Base-by-base conservation (phyloP, 2,113 vertebrate species). In the Phaethornis superciliosus region DNA sequence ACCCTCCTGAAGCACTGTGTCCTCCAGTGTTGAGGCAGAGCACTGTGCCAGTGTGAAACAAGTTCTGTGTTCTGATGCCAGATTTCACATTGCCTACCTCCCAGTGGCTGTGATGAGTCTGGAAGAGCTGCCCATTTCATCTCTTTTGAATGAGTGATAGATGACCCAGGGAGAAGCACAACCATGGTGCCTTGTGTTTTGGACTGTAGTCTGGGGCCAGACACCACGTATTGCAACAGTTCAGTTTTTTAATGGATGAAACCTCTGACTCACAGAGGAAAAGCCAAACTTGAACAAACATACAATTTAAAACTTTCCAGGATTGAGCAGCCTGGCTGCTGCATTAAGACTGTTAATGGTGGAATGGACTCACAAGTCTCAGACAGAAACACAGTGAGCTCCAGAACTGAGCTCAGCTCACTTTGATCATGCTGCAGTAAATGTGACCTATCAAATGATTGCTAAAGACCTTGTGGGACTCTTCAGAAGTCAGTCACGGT, bases 401-500 rank as follows among this genome's bases (percentile, higher is more conserved):
- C 56, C 62, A 89, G 54, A 86, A 75, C 46, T 42, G 64, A 88
- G 75, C 72, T 92, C 69, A 58, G 62, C 67, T 91, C 63, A 46
- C 92, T 88, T 91, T 88, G 75, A 91, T 82, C 88, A 65, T 0
- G 6, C n/a, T 78, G 58, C 74, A 89, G 74, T n/a, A 80, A 88
- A 92, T 0, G 15, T 84, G 94, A 81, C 56, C 94, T 60, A 74
- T 83, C 60, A 70, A 78, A 84, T 56, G 56, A 86, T 32, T 68
- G 75, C 52, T 78, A 44, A 84, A 93, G 63, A 87, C 83, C 83
- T 92, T 47, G 65, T 92, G 81, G 90, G 77, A 30, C 65, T 94
- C 77, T 84, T 94, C 83, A 71, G 15, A 93, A 92, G 69, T 90
- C 84, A 86, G 83, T 96, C 83, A 93, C 2, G 15, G 77, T 75